Conservation (phyloP, 2,113 vertebrate genomes). For the Clarias macrocephalus region DNA sequence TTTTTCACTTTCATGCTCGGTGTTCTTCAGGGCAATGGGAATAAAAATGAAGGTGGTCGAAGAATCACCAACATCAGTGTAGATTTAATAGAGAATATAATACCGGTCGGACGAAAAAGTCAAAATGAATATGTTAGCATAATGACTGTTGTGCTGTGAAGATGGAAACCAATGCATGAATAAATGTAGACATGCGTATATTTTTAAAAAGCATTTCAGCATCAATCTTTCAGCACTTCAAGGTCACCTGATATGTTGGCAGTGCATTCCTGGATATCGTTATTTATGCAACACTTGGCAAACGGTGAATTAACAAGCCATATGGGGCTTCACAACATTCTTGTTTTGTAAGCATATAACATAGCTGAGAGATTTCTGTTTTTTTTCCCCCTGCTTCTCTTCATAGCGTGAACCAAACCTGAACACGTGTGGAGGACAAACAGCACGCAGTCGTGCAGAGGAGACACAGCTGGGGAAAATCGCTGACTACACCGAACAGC, state of each 20-base stretch:
- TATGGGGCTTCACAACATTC: conserved; percentile 24
- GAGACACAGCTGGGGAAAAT: conserved; percentile 50
- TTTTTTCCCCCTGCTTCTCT: background rate
- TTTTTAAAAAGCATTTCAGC: background rate
- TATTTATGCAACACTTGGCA: conserved; percentile 29
- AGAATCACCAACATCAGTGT: background rate
- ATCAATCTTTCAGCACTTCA: conserved; percentile 3
- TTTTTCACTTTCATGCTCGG: background rate
- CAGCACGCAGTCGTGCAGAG: conserved; percentile 43
- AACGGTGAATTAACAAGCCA: conserved; percentile 42
- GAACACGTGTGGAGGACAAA: conserved; percentile 53
- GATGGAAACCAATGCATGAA: background rate
- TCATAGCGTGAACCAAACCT: conserved; percentile 37
- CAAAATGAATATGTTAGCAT: background rate
- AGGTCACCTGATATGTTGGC: conserved; percentile 4
- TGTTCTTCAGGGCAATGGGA: conserved; percentile 1
- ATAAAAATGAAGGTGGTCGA: background rate
- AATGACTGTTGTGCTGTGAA: background rate
- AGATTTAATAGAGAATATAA: background rate
- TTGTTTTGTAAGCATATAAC: conserved; percentile 48
- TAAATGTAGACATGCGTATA: background rate
- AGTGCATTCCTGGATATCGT: background rate
- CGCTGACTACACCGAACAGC: conserved; percentile 22
- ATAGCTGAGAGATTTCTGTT: background rate
- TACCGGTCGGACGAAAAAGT: background rate